Percentiles rank a stretch among this genome's conserved stretches.
Conservation (phyloP, 1,140 invertebrate species). For the Drosophila persimilis region DNA sequence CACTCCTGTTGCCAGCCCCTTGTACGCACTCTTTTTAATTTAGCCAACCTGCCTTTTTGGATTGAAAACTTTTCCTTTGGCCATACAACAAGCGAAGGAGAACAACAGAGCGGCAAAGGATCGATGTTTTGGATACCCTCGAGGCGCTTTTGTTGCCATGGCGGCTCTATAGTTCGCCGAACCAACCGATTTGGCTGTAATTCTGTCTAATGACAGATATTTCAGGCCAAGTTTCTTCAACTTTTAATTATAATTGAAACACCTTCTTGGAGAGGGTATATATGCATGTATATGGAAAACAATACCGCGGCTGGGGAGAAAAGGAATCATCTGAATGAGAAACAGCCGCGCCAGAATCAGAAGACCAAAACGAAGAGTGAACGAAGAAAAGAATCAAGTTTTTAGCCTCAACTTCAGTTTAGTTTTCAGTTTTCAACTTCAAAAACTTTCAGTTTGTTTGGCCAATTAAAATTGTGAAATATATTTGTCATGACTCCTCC, state of each 20-base stretch:
- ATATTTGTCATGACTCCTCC: conserved; percentile 36
- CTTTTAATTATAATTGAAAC: too few species aligned
- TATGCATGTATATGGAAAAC: conserved; percentile 4
- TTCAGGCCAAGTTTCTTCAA: too few species aligned
- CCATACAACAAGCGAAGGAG: neutral
- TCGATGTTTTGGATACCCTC: conserved; percentile 20
- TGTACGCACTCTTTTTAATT: conserved; percentile 45
- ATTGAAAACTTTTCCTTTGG: conserved; percentile 30
- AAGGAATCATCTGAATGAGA: neutral
- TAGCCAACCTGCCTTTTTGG: conserved; percentile 42
- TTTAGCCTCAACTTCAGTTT: conserved; percentile 42
- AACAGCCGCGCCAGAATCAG: conserved; percentile 1
- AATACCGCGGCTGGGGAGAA: neutral
- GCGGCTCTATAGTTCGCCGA: too few species aligned
- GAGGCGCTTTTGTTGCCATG: neutral
- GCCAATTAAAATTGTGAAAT: conserved; percentile 60
- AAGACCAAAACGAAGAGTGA: neutral
- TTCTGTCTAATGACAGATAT: too few species aligned
- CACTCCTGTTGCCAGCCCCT: neutral
- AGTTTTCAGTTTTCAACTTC: conserved; percentile 28
- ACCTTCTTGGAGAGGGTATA: too few species aligned
- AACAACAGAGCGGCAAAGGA: neutral
- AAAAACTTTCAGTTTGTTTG: conserved; percentile 41
- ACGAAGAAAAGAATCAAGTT: conserved; percentile 44
- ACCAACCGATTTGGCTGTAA: too few species aligned